Conservation (phyloP, 2,797 vertebrate genomes). For the Dendrocincla tyrannina region DNA sequence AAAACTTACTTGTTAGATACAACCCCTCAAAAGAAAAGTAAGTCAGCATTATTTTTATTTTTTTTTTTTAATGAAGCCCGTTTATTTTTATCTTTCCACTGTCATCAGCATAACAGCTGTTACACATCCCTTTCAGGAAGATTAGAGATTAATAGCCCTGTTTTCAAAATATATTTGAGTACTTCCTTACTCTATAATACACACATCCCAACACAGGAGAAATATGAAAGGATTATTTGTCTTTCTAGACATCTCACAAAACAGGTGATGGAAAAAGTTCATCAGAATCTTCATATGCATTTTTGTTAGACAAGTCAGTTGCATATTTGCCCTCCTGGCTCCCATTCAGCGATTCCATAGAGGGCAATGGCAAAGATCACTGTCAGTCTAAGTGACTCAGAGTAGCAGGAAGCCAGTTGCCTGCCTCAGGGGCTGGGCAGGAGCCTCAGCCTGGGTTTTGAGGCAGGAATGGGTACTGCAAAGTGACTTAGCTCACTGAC, state of each 20-base stretch:
- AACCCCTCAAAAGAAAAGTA: not conserved
- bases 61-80: not conserved
- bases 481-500: not conserved
- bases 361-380: not conserved
- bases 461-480: not conserved
- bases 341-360: not conserved
- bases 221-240: not conserved
- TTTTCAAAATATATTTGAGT: slow-evolving; percentile 45
- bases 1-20: not conserved
- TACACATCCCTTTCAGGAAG: slow-evolving; percentile 34
- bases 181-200: not conserved
- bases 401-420: not conserved
- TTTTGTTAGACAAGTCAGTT: not conserved
- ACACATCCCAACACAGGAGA: not conserved
- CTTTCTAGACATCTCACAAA: not conserved
- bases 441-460: not conserved
- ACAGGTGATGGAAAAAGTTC: not conserved
- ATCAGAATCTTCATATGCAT: not conserved
- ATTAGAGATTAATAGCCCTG: slow-evolving; percentile 54
- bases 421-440: not conserved
- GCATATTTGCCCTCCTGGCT: not conserved
- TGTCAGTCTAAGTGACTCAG: not conserved
- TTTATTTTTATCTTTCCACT: slow-evolving; percentile 63
- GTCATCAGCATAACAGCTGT: slow-evolving; percentile 58
- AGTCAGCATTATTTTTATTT: not conserved